A percentile compares a stretch with the other conserved stretches of the same genome.
These are phyloP conservation scores for Indicator indicator DNA, from an alignment of 2,113 vertebrate species.

Conservation along the genomic window DNA sequence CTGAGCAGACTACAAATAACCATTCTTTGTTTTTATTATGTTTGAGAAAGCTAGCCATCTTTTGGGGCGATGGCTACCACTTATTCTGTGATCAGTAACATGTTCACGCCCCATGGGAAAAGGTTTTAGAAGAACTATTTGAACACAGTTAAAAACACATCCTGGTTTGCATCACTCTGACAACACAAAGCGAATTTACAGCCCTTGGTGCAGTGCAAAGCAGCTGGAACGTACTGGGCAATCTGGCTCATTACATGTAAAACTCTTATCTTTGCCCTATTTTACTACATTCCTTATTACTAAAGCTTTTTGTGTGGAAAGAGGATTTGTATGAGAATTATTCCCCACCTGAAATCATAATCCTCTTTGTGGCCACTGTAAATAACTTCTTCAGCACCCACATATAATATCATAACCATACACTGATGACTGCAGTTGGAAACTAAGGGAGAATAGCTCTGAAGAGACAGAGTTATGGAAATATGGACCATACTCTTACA, in stretches of 20 bases:
- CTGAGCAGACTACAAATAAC: neutral
- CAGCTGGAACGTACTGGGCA: slow-evolving; percentile 5
- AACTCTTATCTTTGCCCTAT: slow-evolving; percentile 61
- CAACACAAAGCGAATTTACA: slow-evolving; percentile 1
- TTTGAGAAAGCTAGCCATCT: neutral
- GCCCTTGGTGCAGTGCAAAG: neutral
- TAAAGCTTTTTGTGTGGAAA: slow-evolving; percentile 44
- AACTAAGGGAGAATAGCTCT: neutral
- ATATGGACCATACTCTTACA: neutral
- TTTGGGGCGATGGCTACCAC: neutral
- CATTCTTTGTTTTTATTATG: neutral
- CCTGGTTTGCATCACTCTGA: neutral
- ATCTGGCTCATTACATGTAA: slow-evolving; percentile 40
- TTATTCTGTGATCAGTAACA: neutral
- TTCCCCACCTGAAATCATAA: slow-evolving; percentile 59
- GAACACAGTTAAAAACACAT: neutral
- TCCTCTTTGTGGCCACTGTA: slow-evolving; percentile 56
- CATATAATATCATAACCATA: slow-evolving; percentile 47
- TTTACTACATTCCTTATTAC: slow-evolving; percentile 37
- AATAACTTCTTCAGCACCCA: slow-evolving; percentile 50
- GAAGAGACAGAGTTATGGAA: slow-evolving; percentile 22
- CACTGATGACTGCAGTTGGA: neutral
- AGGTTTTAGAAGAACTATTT: neutral
- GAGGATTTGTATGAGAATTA: slow-evolving; percentile 53
- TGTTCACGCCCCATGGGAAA: neutral